Conservation (phyloP, 1,140 invertebrate species). For the Schlechtendalia chinensis region DNA sequence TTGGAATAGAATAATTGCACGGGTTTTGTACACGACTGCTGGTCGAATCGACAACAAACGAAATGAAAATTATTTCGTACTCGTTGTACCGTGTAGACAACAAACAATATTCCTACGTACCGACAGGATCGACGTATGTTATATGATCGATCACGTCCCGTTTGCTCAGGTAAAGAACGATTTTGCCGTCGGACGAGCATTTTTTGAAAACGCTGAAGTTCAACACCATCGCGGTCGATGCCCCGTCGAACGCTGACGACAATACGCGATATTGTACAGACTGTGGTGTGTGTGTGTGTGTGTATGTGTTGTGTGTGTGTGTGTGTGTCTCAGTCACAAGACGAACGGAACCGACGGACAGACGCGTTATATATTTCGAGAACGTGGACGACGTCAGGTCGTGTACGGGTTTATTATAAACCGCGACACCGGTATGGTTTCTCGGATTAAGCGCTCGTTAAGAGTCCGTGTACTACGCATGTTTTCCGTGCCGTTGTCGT, state of each 20-base stretch:
- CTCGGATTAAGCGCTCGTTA: slow-evolving; percentile 2
- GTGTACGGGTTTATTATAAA: background rate
- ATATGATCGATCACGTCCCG: slow-evolving; percentile 95
- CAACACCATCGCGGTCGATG: too few species aligned
- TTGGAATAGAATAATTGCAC: too few species aligned
- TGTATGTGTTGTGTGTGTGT: too few species aligned
- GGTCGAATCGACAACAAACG: too few species aligned
- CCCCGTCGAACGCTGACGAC: slow-evolving; percentile 54
- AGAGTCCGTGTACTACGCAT: background rate
- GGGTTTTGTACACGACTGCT: too few species aligned
- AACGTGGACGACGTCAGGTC: background rate
- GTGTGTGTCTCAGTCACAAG: too few species aligned
- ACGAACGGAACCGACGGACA: too few species aligned
- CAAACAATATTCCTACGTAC: slow-evolving; percentile 60
- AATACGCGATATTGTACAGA: too few species aligned
- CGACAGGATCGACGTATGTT: slow-evolving; percentile 87
- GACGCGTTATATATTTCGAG: background rate
- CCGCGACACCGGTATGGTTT: background rate
- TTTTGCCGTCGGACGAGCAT: slow-evolving; percentile 88
- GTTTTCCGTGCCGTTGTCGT: background rate
- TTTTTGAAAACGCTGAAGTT: slow-evolving; percentile 95
- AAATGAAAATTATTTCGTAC: too few species aligned
- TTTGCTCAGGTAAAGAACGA: slow-evolving; percentile 92
- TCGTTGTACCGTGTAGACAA: too few species aligned
- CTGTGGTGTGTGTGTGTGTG: too few species aligned